Evolutionary conservation across 1,140 invertebrate genomes (phyloP).

Genomic region (Chymomyza costata): DNA sequence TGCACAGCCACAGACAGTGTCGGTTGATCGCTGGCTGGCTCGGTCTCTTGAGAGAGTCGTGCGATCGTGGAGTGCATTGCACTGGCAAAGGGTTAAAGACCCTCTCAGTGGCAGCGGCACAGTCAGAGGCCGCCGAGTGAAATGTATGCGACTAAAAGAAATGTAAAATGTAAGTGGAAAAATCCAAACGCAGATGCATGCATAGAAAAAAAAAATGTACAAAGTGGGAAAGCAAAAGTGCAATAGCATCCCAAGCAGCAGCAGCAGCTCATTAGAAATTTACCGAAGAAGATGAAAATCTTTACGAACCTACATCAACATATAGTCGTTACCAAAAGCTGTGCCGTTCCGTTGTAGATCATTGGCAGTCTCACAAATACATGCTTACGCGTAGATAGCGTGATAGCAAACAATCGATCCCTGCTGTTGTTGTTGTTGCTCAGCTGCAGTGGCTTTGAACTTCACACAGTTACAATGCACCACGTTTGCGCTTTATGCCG

Average conservation of each 20-base stretch:
- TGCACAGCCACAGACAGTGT: too few relatives aligned
- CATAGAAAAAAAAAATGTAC: too few relatives aligned
- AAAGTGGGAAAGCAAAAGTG: conserved; percentile 72
- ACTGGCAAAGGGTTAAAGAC: conserved; percentile 72
- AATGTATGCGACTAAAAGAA: background rate
- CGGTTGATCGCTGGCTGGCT: too few relatives aligned
- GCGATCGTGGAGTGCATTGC: conserved; percentile 71
- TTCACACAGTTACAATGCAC: conserved; percentile 53
- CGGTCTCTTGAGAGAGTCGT: too few relatives aligned
- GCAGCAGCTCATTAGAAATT: too few relatives aligned
- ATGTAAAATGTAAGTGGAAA: background rate
- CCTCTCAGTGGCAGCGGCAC: conserved; percentile 38
- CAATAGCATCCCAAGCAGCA: conserved; percentile 27
- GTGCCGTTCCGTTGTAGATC: too few relatives aligned
- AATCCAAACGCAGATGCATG: background rate
- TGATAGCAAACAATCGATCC: too few relatives aligned
- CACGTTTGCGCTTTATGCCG: conserved; percentile 4
- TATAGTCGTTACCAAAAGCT: background rate
- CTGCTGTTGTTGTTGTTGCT: conserved; percentile 1
- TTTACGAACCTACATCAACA: background rate
- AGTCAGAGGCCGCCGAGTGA: background rate
- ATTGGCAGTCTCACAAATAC: too few relatives aligned
- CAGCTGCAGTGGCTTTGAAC: conserved; percentile 67
- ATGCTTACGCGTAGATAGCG: too few relatives aligned
- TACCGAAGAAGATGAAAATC: too few relatives aligned